These are phyloP conservation scores for Pyrochroa serraticornis DNA, from an alignment of 2,888 invertebrate species.

Conservation along the genomic window DNA sequence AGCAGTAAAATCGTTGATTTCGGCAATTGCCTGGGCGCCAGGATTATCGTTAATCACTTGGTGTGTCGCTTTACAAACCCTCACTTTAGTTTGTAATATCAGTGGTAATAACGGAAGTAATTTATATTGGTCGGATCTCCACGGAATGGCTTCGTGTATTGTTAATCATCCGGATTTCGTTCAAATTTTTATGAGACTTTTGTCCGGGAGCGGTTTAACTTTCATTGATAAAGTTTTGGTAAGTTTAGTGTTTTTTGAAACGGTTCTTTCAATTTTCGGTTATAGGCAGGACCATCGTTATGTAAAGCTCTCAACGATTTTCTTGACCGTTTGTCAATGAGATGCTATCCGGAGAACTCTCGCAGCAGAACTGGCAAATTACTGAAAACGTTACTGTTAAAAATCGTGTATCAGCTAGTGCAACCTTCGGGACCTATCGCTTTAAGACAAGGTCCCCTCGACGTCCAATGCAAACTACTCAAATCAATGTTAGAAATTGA, in stretches of 20 bases:
- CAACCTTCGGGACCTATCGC: slow-evolving; percentile 68
- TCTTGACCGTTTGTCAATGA: slow-evolving; percentile 70
- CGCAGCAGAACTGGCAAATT: slow-evolving; percentile 62
- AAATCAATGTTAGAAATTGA: slow-evolving; percentile 70
- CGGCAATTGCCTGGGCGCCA: slow-evolving; percentile 70
- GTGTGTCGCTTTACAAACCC: slow-evolving; percentile 78
- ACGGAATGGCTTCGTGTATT: slow-evolving; percentile 68
- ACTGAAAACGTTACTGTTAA: slow-evolving; percentile 70
- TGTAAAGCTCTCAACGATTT: slow-evolving; percentile 76
- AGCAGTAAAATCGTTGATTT: slow-evolving; percentile 70
- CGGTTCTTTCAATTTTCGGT: background rate
- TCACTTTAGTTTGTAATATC: slow-evolving; percentile 75
- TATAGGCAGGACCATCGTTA: slow-evolving; percentile 76
- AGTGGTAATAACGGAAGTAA: slow-evolving; percentile 47
- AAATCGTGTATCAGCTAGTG: slow-evolving; percentile 74
- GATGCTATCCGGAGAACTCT: slow-evolving; percentile 66
- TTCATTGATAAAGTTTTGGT: slow-evolving; percentile 62
- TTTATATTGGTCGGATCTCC: slow-evolving; percentile 35
- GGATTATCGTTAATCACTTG: slow-evolving; percentile 76
- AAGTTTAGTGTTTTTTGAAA: slow-evolving; percentile 43
- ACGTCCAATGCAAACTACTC: slow-evolving; percentile 76
- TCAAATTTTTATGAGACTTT: slow-evolving; percentile 69
- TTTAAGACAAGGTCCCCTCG: slow-evolving; percentile 71
- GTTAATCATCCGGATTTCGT: slow-evolving; percentile 71
- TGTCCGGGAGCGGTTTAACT: slow-evolving; percentile 68